Evolutionary conservation across 2,888 invertebrate genomes (phyloP).

Genomic region (Drosophila meridionalis): DNA sequence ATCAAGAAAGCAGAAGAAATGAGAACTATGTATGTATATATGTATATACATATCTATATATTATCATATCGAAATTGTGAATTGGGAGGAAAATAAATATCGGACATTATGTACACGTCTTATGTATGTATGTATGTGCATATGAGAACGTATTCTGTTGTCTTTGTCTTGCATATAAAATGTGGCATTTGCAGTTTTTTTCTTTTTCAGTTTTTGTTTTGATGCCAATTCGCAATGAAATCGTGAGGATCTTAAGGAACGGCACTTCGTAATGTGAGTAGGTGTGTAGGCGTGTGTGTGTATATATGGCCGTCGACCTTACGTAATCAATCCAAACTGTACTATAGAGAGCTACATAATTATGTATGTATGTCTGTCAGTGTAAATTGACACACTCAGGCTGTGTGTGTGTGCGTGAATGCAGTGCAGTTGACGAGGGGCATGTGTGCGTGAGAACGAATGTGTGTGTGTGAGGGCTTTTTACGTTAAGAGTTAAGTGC

Average conservation of each 20-base stretch:
- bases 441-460: conserved; percentile 1
- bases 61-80: conserved; percentile 8
- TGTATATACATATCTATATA: conserved; percentile 1
- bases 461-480: background rate
- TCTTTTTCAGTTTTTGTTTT: conserved; percentile 17
- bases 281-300: conserved; percentile 7
- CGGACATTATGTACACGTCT: conserved; percentile 1
- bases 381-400: conserved; percentile 1
- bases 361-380: conserved; percentile 7
- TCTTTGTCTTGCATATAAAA: conserved; percentile 33
- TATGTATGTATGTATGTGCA: conserved; percentile 26
- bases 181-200: conserved; percentile 12
- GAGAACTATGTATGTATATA: conserved; percentile 10
- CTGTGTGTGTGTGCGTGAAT: conserved; percentile 5
- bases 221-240: conserved; percentile 27
- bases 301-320: conserved; percentile 25
- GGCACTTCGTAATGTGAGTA: conserved; percentile 5
- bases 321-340: conserved; percentile 26
- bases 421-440: conserved; percentile 5
- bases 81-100: conserved; percentile 20
- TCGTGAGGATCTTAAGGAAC: conserved; percentile 9
- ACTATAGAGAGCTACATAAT: conserved; percentile 1
- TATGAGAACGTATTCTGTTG: conserved; percentile 28
- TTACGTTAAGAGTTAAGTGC: conserved; percentile 8
- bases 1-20: conserved; percentile 62